These are phyloP conservation scores for Anthoscopus minutus DNA, from an alignment of 2,113 vertebrate genomes.

Conservation along the genomic window DNA sequence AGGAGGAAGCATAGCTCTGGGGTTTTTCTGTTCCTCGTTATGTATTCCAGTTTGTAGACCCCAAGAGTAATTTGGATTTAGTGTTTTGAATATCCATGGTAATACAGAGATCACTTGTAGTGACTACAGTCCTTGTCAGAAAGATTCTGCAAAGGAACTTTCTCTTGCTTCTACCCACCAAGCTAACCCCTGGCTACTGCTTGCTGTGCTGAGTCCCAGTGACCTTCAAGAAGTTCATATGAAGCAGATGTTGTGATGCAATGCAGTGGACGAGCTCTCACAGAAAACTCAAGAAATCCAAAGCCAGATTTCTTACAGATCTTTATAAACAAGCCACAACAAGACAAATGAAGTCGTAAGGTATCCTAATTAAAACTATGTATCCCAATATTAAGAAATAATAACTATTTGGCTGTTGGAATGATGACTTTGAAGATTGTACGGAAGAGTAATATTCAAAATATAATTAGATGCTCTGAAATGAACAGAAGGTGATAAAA, in stretches of 20 bases:
- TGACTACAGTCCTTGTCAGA: neutral
- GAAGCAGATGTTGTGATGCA: neutral
- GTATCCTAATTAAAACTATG: neutral
- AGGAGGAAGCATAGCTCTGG: neutral
- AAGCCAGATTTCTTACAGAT: neutral
- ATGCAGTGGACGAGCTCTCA: neutral
- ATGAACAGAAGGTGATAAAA: neutral
- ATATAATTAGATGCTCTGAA: neutral
- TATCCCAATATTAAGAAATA: neutral
- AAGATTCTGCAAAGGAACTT: neutral
- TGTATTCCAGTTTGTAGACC: neutral
- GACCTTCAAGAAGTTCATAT: neutral
- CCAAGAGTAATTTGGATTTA: neutral
- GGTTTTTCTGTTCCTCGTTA: neutral
- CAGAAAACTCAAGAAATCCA: neutral
- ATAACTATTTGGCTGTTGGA: neutral
- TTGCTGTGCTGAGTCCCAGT: neutral
- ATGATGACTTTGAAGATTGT: neutral
- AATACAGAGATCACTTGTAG: neutral
- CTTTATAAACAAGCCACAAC: neutral
- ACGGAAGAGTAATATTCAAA: neutral
- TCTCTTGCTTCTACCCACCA: fast-evolving
- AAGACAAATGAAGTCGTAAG: neutral
- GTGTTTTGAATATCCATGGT: neutral
- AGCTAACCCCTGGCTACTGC: neutral